Base-by-base conservation (phyloP, 2,113 vertebrate genomes). In the Corythoichthys intestinalis region DNA sequence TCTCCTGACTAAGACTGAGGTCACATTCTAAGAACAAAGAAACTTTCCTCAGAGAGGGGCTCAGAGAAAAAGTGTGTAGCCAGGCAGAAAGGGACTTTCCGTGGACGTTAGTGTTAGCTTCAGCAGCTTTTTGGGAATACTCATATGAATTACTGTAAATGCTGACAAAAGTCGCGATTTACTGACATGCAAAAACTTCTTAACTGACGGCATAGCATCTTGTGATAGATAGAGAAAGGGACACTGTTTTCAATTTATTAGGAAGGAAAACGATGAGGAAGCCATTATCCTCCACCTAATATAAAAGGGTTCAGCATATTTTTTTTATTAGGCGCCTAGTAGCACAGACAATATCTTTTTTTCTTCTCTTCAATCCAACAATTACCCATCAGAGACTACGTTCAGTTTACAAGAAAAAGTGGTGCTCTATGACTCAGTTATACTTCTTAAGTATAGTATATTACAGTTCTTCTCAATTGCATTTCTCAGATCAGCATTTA, bases 21-120 rank as follows among this genome's bases (percentile, higher is more conserved):
- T 65, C 39, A 70, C 8, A 2, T 88, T 89, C 82, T 82, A 66
- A 80, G 86, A 89, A 87, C 60, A 81, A 58, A 81, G 82, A 87
- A 85, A 71, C 73, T 69, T 62, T 28, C 8, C 49, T 79, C 61
- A 67, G 35, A 37, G 44, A 70, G 54, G 66, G 13, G 57, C 48
- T 68, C 14, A 54, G 58, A 35, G 44, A 74, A 58, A 20, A 60
- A 63, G 52, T 20, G n/a, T 17, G n/a, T 10, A 66, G 46, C 66
- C 41, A 61, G 67, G 34, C 37, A 78, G 4, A 62, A 15, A 47
- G 88, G 85, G 87, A 61, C 69, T 85, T 88, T 87, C 84, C 77
- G 35, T 64, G 11, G 56, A 52, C 39, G 60, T 64, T 73, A 48
- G 35, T 71, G 6, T 70, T 9, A 76, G 60, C 63, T 59, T 17